Conservation (phyloP, 2,888 invertebrate species). For the Masnerella sp. region DNA sequence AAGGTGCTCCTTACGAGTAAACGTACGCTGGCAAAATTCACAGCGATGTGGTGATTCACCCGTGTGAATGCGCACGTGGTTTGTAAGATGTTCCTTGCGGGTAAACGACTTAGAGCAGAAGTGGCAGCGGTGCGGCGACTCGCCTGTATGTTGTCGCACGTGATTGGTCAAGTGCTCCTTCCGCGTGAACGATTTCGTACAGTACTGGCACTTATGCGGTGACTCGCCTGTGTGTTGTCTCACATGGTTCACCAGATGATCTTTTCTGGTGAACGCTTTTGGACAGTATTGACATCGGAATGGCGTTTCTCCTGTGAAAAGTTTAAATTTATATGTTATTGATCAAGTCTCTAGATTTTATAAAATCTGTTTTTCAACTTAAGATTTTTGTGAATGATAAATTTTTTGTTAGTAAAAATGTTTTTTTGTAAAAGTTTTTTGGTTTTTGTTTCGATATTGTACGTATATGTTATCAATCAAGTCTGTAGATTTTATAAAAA, state of each 20-base stretch:
- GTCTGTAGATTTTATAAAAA: no score
- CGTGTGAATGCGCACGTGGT: slow-evolving; percentile 84
- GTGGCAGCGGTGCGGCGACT: slow-evolving; percentile 91
- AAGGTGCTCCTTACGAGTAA: slow-evolving; percentile 85
- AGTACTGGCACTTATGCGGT: slow-evolving; percentile 87
- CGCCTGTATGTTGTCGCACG: slow-evolving; percentile 92
- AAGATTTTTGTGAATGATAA: no score
- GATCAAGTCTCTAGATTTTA: no score
- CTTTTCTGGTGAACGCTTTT: slow-evolving; percentile 91
- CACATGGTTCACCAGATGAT: slow-evolving; percentile 91
- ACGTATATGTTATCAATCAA: no score
- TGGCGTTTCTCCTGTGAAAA: slow-evolving; percentile 86
- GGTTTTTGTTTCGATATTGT: no score
- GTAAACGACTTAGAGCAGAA: slow-evolving; percentile 92
- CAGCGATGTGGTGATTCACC: slow-evolving; percentile 85
- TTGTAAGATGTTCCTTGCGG: slow-evolving; percentile 90
- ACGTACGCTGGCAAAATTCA: slow-evolving; percentile 84
- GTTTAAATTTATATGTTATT: no score
- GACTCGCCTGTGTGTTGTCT: slow-evolving; percentile 89
- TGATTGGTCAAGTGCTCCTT: slow-evolving; percentile 91
- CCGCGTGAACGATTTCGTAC: slow-evolving; percentile 87
- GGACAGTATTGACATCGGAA: slow-evolving; percentile 92
- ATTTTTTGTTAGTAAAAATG: no score
- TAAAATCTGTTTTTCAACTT: slow-evolving; percentile 46
- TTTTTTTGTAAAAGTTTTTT: no score